These are phyloP conservation scores for Teleopsis dalmanni DNA, from an alignment of 1,140 invertebrate genomes.

Conservation along the genomic window DNA sequence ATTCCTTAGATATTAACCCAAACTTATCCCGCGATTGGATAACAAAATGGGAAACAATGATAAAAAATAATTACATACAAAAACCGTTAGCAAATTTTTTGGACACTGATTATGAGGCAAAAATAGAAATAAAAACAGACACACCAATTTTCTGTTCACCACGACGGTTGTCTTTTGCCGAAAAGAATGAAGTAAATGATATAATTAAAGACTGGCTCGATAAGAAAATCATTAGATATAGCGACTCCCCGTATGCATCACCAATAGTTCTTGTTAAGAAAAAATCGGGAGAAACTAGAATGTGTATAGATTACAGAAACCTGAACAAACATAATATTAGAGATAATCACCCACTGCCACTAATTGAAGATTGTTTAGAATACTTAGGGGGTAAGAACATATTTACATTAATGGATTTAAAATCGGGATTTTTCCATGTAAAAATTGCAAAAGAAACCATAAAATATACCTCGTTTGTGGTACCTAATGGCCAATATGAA, in stretches of 20 bases:
- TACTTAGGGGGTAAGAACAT: constrained; percentile 16
- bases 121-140: constrained; percentile 6
- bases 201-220: constrained; percentile 14
- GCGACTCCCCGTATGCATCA: constrained; percentile 19
- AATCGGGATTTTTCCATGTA: constrained; percentile 25
- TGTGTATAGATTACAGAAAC: constrained; percentile 36
- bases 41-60: too few relatives aligned
- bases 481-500: constrained; percentile 34
- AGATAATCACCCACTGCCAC: constrained; percentile 34
- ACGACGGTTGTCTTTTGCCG: constrained; percentile 1
- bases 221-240: constrained; percentile 16
- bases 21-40: too few relatives aligned
- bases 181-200: constrained; percentile 5
- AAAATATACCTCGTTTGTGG: constrained; percentile 34
- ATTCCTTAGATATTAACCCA: too few relatives aligned
- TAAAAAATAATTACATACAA: too few relatives aligned
- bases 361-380: constrained; percentile 44
- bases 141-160: constrained; percentile 8
- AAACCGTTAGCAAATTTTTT: too few relatives aligned
- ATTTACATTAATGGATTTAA: constrained; percentile 22
- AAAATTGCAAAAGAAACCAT: constrained; percentile 18
- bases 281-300: constrained; percentile 19
- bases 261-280: constrained; percentile 27
- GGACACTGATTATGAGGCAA: constrained; percentile 13
- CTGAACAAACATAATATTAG: constrained; percentile 14